A percentile compares a stretch with the other conserved stretches of the same genome.
These are phyloP conservation scores for Larimichthys crocea DNA, from an alignment of 2,113 vertebrate genomes.

Conservation along the genomic window DNA sequence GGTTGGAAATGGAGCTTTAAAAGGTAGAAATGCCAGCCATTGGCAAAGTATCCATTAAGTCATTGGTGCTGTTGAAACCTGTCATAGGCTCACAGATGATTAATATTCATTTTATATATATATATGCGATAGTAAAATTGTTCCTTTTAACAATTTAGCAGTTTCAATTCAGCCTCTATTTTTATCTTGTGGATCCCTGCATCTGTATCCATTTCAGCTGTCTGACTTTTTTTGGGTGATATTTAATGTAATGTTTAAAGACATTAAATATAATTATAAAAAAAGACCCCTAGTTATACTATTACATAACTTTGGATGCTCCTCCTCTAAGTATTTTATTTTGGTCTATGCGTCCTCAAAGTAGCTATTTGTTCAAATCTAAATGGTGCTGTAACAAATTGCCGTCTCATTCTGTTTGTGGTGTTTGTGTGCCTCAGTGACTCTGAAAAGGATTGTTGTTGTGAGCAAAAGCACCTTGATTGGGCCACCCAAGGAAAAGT, in stretches of 20 bases:
- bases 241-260: constrained; percentile 19
- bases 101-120: constrained; percentile 10
- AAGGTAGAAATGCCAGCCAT: constrained; percentile 16
- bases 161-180: constrained; percentile 8
- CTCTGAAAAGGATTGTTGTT: background rate
- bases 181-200: background rate
- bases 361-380: constrained; percentile 13
- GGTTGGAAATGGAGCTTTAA: constrained; percentile 22
- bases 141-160: constrained; percentile 1
- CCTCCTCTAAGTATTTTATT: background rate
- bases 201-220: background rate
- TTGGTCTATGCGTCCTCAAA: constrained; percentile 5
- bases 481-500: background rate
- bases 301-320: background rate
- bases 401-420: background rate
- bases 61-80: constrained; percentile 24
- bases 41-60: constrained; percentile 17
- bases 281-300: background rate
- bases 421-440: constrained; percentile 3
- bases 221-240: background rate
- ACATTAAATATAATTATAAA: too few relatives aligned
- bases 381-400: constrained; percentile 4
- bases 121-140: background rate
- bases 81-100: constrained; percentile 21
- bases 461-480: background rate